Evolutionary conservation across 2,113 vertebrate genomes (phyloP).

Genomic region (Psittacara wagleri): DNA sequence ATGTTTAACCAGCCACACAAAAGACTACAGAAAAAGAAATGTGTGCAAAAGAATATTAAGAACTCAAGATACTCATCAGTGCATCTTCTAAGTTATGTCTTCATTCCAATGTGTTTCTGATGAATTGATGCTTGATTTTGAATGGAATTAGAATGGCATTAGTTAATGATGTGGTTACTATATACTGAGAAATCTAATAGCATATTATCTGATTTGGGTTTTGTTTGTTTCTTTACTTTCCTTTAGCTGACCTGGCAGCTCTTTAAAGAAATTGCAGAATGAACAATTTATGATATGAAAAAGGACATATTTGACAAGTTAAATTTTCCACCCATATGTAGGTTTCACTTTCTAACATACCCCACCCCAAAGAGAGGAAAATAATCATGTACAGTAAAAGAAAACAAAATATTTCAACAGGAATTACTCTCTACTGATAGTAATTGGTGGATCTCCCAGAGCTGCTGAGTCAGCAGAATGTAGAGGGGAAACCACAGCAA

Average conservation of each 20-base stretch:
- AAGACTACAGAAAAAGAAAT: neutral
- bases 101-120: neutral
- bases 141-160: neutral
- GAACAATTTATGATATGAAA: neutral
- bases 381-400: neutral
- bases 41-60: neutral
- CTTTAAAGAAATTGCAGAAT: neutral
- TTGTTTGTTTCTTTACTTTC: neutral
- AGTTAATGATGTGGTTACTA: neutral
- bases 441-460: neutral
- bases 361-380: neutral
- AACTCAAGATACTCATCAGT: neutral
- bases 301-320: neutral
- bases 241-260: neutral
- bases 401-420: neutral
- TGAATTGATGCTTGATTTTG: neutral
- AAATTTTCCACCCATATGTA: neutral
- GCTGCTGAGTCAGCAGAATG: neutral
- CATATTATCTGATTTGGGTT: rapidly evolving
- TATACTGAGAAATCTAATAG: neutral
- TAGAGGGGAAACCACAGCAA: neutral
- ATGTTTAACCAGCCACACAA: neutral
- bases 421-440: neutral
- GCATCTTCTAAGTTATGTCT: neutral
- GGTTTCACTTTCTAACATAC: neutral